Base-by-base conservation (phyloP, 2,888 invertebrate species). In the Lycophotia porphyrea region DNA sequence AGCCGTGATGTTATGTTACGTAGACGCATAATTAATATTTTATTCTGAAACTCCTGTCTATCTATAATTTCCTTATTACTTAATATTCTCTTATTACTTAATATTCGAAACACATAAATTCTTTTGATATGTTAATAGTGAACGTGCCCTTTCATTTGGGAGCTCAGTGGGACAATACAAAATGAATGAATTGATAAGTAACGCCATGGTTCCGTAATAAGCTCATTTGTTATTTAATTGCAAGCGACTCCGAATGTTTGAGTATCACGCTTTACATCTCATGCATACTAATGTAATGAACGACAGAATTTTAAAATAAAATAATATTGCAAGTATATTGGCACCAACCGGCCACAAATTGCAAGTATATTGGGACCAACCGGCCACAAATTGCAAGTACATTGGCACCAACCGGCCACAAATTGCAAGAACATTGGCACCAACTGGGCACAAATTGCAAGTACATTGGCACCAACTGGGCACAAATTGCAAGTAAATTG, bases 41-140 rank as follows among this genome's bases (percentile, higher is more conserved):
- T 18, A 31, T 42, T 42, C 52, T 74, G 49, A 47, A 42, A 31
- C 34, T 27, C 2, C 21, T 39, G 39, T 39, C n/a, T 31, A 77
- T 63, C n/a, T 31, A 31, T 69, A 63, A 79, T 36, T 58, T 39
- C 3, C 34, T 44, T 39, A 55, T 61, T 39, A 64, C 52, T 81
- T 66, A 39, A 34, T 61, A 76, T 61, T 55, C 60, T 39, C 36
- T 44, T 39, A 55, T 61, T 39, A 64, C 52, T 81, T 66, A 39
- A 34, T 61, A 76, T 61, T 55, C 60, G 15, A 52, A 36, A 24
- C 47, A 34, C 2, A 27, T 60, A 2, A n/a, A n/a, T 66, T 74
- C 58, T 61, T 66, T 81, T 75, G 69, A 47, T 21, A 82, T 80
- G 69, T 61, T 55, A 82, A 82, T 82, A 47, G 18, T 55, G 34